These are phyloP conservation scores for Zingel zingel DNA, from an alignment of 2,113 vertebrate species.

Conservation along the genomic window DNA sequence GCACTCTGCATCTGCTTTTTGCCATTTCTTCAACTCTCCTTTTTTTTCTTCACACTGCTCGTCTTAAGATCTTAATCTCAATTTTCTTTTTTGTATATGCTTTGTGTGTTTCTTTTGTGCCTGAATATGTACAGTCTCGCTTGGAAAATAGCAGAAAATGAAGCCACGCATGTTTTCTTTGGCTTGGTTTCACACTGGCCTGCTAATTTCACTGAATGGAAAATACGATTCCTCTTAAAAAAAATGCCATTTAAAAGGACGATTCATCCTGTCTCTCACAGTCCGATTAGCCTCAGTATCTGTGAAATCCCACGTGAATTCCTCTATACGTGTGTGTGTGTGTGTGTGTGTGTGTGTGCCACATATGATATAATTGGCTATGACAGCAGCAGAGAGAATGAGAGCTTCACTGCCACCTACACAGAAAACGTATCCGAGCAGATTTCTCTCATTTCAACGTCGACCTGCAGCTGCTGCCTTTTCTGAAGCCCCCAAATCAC, in stretches of 20 bases:
- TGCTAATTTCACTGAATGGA: background rate
- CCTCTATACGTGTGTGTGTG: background rate
- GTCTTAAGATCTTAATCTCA: too few relatives aligned
- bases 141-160: too few relatives aligned
- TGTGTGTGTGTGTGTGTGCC: background rate
- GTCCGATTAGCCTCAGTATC: background rate
- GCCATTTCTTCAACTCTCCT: background rate
- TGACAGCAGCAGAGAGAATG: constrained; percentile 11
- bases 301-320: background rate
- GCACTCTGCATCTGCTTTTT: background rate
- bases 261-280: background rate
- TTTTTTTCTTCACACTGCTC: background rate
- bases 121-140: too few relatives aligned
- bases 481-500: background rate
- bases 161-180: background rate
- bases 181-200: background rate
- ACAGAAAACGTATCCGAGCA: constrained; percentile 1
- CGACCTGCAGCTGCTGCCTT: background rate
- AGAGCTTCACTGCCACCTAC: constrained; percentile 10
- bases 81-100: too few relatives aligned
- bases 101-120: background rate
- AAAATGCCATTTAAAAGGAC: background rate
- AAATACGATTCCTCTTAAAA: background rate
- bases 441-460: background rate
- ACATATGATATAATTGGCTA: background rate